These are phyloP conservation scores for Sicus ferrugineus DNA, from an alignment of 2,888 invertebrate species.

Conservation along the genomic window DNA sequence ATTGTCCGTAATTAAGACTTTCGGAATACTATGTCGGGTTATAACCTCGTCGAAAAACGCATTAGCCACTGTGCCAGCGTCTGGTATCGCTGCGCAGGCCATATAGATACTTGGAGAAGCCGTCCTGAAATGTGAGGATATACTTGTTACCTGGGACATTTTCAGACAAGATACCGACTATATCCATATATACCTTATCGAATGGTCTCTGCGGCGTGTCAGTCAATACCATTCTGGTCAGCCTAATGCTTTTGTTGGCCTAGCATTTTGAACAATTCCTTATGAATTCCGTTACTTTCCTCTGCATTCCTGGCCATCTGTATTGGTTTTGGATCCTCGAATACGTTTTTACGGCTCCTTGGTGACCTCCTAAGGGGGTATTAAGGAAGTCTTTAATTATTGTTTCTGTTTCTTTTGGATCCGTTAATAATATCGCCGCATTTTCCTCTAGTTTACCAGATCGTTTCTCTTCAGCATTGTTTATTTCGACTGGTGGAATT, in stretches of 20 bases:
- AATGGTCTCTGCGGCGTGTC: neutral
- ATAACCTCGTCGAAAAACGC: neutral
- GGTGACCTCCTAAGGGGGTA: neutral
- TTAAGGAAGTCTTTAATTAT: constrained; percentile 8
- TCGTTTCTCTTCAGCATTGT: no score
- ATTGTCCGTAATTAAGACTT: constrained; percentile 32
- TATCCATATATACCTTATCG: neutral
- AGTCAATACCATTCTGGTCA: neutral
- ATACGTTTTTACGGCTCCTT: no score
- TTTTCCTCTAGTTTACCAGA: neutral
- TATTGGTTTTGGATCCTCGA: constrained; percentile 8
- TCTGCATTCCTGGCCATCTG: neutral
- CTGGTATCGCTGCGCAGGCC: neutral
- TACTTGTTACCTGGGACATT: no score
- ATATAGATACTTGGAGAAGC: neutral
- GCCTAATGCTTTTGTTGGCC: neutral
- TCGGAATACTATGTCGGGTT: constrained; percentile 28
- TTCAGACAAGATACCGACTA: neutral
- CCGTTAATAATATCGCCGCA: neutral
- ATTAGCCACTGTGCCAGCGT: no score
- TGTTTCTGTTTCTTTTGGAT: neutral
- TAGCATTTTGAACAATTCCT: neutral
- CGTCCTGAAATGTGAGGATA: neutral
- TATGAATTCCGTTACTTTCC: neutral
- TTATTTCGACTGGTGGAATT: no score